Base-by-base conservation (phyloP, 1,140 invertebrate genomes). In the Habropoda laboriosa region DNA sequence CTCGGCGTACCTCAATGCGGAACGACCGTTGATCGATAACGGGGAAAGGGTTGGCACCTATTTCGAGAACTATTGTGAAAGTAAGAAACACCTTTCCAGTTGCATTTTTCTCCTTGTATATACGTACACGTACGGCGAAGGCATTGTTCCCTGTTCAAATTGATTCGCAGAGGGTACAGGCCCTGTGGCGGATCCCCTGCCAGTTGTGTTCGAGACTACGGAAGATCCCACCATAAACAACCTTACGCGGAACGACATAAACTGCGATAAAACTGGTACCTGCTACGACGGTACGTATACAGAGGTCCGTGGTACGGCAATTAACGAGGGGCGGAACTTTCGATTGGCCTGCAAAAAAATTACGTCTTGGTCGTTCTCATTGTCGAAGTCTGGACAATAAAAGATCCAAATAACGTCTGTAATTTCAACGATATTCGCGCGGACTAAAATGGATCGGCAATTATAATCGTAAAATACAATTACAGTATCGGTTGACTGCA, bases 251-350 rank as follows among this genome's bases (percentile, higher is more conserved):
- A 95, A 95, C 81, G 96, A 97, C 86, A 95, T 96, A 21, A 98
- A 98, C 92, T 99, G 98, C 89, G 98, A 98, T 92, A 97, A 97
- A 88, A 98, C 97, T 45, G 98, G 98, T 88, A 98, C 97, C 70
- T 99, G 98, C 89, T 98, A 98, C 87, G 97, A 99, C 93, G 97
- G 97, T 98, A 94, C 93, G 87, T 58, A 68, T 3, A 24, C 18
- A 10, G n/a, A n/a, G n/a, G n/a, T n/a, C 30, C 13, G 21, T 66
- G 12, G 8, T 8, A 66, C 27, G 6, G 42, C 10, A 18, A 32
- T n/a, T 67, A 60, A 55, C 32, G 13, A 49, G 42, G 3, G 0
- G 18, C 21, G 24, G 3, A 4, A 24, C 38, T 8, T 4, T 27
- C 42, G 18, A 64, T 63, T 40, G n/a, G 21, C 1, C 3, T n/a